Evolutionary conservation across 2,113 vertebrate species (phyloP), one percentile per base, ranked within the genome.

Genomic region (Tiliqua scincoides): DNA sequence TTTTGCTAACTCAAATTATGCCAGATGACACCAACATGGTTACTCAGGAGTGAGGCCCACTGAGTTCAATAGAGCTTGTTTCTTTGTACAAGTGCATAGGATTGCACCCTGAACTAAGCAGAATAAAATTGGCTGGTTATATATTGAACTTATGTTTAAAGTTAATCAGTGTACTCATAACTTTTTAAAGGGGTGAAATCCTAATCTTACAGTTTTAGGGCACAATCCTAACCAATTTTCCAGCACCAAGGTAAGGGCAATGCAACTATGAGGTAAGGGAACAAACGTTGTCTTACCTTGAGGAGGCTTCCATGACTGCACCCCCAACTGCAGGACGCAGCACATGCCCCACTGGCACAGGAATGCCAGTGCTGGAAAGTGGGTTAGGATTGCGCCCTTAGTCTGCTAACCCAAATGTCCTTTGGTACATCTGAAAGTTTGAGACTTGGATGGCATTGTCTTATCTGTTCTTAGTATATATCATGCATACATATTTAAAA

Each of bases 401-500:
- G 8, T 48, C 43, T 48, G 43, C 43, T 48, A 48, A 48, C 43
- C 8, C 8, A 48, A 48, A 48, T 8, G 67, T 12, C 70, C 77
- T 54, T 65, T 37, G 18, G 17, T 43, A 2, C 18, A 17, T 85
- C 80, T 86, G 88, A 61, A 76, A 84, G 65, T 48, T 90, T 89
- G 85, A 83, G 71, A 91, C 80, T 89, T 90, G 84, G 85, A 88
- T 35, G 91, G 54, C 0, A 12, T 27, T n/a, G 32, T 91, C 21
- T 83, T 80, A 72, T 82, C 74, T 81, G 54, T 90, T 68, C 35
- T 91, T 84, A 77, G 4, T 81, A 74, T 32, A 40, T 54, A 88
- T 57, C 63, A 87, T 82, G 23, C 76, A 35, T 79, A n/a, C 89
- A 82, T 68, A 10, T 62, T 88, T 94, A 91, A 91, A 89, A 88